Evolutionary conservation across 2,113 vertebrate species (phyloP).

Genomic region (Danio rerio): GRCz12tu NC_133183.1:10158501-10159000

Average conservation of each 20-base stretch:
- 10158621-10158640: conserved; percentile 39
- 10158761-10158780: neutral
- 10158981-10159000: neutral
- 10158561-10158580: conserved; percentile 54
- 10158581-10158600: conserved; percentile 47
- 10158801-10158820: no score
- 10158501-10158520: neutral
- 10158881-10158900: no score
- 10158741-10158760: no score
- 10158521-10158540: conserved; percentile 47
- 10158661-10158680: no score
- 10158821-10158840: no score
- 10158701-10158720: neutral
- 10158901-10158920: no score
- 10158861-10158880: no score
- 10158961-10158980: neutral
- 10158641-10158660: conserved; percentile 19
- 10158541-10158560: conserved; percentile 54
- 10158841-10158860: no score
- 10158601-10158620: conserved; percentile 39
- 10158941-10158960: neutral
- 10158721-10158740: no score
- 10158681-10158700: neutral
- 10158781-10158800: neutral
- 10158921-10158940: no score